Base-by-base conservation (phyloP, 1,140 invertebrate genomes). In the Danaus melanippus region DNA sequence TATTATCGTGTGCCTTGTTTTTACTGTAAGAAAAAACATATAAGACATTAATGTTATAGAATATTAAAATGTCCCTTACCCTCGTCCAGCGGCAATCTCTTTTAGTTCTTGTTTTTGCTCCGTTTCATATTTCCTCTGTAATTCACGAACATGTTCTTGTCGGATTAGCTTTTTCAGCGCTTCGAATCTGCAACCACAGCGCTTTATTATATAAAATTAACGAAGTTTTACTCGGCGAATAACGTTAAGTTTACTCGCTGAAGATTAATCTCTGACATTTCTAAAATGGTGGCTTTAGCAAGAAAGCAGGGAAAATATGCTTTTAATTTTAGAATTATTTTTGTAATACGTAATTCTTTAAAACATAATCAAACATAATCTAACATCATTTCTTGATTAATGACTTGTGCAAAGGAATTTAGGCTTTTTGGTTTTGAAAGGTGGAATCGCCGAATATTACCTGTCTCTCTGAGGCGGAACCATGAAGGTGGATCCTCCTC, bases 101-200 rank as follows among this genome's bases (percentile, higher is more conserved):
- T 84, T 86, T n/a, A 86, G 60, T 39, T 84, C 83, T 51, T 86
- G 84, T 47, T 86, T 86, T 51, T 86, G 84, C 52, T 86, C 84
- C 0, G 81, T 76, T 46, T 86, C 84, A 58, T 81, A 86, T 58
- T 86, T 84, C 60, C 84, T 64, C 56, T 84, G 81, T 48, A 84
- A 66, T 47, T 86, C 81, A 42, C 79, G 84, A 0, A 78, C 69
- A 52, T 86, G 81, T 39, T 86, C 84, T 45, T 84, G 76, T 1
- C 81, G 59, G 52, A 86, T 84, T 59, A 86, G 49, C 52, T 86
- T 86, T 73, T 86, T 86, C 60, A 86, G 62, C 15, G 79, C 74
- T 47, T 86, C 81, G 49, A 86, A 86, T 42, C 84, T 86, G 60
- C 8, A 56, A 53, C 11, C 21, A 32, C 21, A 32, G 21, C 21